Percentiles rank a stretch among this genome's conserved stretches.
Evolutionary conservation across 2,113 vertebrate species (phyloP).

Genomic region (Aramus guarauna): DNA sequence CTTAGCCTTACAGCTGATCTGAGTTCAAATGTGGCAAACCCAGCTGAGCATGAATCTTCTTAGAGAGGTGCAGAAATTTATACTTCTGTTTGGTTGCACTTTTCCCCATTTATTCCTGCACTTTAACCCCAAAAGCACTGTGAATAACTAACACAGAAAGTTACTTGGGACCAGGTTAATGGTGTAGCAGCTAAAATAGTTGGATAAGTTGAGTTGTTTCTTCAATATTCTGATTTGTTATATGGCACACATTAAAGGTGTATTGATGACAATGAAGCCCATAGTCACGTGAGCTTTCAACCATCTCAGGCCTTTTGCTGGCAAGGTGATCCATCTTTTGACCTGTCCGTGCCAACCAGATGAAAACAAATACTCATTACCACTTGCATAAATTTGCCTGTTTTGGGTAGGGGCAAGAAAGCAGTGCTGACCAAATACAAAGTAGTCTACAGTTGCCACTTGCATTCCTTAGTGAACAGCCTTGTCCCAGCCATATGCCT

Average conservation of each 20-base stretch:
- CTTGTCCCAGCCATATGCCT: fast-evolving
- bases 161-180: not conserved
- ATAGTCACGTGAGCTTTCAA: not conserved
- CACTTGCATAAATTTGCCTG: not conserved
- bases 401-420: not conserved
- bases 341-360: not conserved
- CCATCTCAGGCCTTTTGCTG: not conserved
- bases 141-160: not conserved
- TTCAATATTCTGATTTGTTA: not conserved
- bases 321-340: not conserved
- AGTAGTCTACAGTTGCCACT: fast-evolving
- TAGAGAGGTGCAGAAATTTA: not conserved
- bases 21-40: not conserved
- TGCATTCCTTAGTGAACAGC: not conserved
- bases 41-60: not conserved
- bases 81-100: not conserved
- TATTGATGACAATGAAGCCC: not conserved
- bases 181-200: not conserved
- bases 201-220: not conserved
- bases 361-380: not conserved
- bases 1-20: not conserved
- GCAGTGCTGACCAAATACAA: not conserved
- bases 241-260: not conserved
- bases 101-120: not conserved
- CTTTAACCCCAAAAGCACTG: not conserved